These are phyloP conservation scores for Drosophila seclusa DNA, from an alignment of 2,888 invertebrate genomes.

Conservation along the genomic window DNA sequence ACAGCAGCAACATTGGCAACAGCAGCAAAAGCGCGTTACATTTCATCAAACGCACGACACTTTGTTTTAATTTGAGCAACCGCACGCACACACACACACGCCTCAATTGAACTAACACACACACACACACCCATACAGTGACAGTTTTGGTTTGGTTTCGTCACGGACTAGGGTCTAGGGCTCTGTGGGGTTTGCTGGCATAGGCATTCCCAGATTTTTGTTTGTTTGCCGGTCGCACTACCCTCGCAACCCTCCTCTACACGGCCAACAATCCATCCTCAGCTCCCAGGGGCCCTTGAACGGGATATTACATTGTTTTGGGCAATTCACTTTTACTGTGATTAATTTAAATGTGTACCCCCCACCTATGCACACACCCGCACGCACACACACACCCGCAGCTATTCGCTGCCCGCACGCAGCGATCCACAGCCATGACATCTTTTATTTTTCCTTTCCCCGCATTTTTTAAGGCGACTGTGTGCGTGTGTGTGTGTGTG, in stretches of 20 bases:
- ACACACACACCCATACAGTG: conserved; percentile 41
- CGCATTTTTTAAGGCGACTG: conserved; percentile 20
- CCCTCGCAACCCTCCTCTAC: neutral
- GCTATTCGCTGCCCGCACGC: conserved; percentile 33
- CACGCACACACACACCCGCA: conserved; percentile 9
- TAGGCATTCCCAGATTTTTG: conserved; percentile 73
- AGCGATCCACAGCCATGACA: conserved; percentile 36
- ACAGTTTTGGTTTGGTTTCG: conserved; percentile 73
- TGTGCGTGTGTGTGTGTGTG: neutral
- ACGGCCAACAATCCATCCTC: neutral
- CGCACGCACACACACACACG: conserved; percentile 61
- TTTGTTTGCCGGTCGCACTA: conserved; percentile 48
- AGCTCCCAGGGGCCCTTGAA: conserved; percentile 65
- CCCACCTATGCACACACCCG: neutral
- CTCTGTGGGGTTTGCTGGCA: conserved; percentile 32
- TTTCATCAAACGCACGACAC: conserved; percentile 81
- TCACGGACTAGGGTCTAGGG: conserved; percentile 60
- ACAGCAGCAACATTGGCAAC: conserved; percentile 33
- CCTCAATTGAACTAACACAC: conserved; percentile 43
- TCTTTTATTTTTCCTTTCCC: conserved; percentile 29
- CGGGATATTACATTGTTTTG: conserved; percentile 78
- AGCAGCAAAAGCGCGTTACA: conserved; percentile 73
- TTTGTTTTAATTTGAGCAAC: conserved; percentile 80
- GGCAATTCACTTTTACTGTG: conserved; percentile 81
- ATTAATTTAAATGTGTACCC: conserved; percentile 74